Conservation (phyloP, 2,113 vertebrate genomes). For the Ceyx margarethae region DNA sequence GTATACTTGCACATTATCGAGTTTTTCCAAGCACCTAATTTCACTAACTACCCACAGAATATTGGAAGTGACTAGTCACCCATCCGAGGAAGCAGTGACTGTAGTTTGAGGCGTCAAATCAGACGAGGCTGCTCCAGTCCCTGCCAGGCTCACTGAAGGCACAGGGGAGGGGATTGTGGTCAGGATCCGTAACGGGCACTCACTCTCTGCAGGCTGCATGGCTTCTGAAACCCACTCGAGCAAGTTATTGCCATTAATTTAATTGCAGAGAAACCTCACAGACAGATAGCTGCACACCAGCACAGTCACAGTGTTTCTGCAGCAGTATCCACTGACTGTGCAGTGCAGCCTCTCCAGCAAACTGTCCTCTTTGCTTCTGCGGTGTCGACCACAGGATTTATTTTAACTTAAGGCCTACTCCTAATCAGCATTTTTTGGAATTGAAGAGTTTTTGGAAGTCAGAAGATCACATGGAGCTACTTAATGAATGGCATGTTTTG, state of each 20-base stretch:
- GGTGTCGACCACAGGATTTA: background rate
- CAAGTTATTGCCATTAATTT: background rate
- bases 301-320: fast-evolving
- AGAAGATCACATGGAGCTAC: background rate
- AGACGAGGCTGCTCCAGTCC: fast-evolving
- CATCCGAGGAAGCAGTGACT: background rate
- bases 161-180: background rate
- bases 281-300: background rate
- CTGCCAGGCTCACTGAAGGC: fast-evolving
- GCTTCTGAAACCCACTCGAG: background rate
- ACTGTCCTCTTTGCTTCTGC: background rate
- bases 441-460: background rate
- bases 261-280: background rate
- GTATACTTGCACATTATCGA: background rate
- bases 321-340: background rate
- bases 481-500: background rate
- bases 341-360: background rate
- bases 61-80: background rate
- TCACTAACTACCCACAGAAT: background rate
- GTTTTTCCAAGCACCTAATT: conserved; percentile 42
- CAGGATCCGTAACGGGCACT: background rate
- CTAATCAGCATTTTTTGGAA: background rate
- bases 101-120: background rate
- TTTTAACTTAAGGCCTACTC: background rate
- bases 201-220: fast-evolving